Conservation (phyloP, 2,113 vertebrate species). For the Polyodon spathula region DNA sequence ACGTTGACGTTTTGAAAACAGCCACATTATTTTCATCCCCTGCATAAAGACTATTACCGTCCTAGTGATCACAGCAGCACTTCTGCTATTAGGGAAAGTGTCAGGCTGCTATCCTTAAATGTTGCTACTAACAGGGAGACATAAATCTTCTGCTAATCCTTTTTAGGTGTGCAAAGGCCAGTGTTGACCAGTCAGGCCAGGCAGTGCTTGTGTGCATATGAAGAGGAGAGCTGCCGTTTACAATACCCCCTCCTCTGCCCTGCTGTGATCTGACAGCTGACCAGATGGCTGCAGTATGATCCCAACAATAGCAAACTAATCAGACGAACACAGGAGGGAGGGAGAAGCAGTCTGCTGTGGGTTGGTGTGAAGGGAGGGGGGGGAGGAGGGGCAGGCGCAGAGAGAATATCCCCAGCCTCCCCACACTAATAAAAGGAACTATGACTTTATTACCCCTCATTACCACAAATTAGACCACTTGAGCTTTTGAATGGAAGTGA, state of each 20-base stretch:
- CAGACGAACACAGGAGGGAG: constrained; percentile 58
- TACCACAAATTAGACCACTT: constrained; percentile 71
- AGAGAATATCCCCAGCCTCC: constrained; percentile 16
- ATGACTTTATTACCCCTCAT: constrained; percentile 75
- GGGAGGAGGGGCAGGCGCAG: constrained; percentile 12
- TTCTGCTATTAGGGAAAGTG: constrained; percentile 4
- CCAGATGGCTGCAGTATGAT: constrained; percentile 65
- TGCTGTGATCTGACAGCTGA: constrained; percentile 35
- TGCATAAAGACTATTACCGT: neutral
- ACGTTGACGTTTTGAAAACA: too few species aligned
- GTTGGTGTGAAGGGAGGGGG: constrained; percentile 11
- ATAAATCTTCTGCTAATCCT: constrained; percentile 69
- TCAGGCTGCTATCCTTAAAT: constrained; percentile 7
- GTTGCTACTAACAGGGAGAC: constrained; percentile 24
- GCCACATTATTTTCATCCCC: neutral
- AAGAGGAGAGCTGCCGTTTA: constrained; percentile 24
- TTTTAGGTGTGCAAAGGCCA: constrained; percentile 62
- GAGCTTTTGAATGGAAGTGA: constrained; percentile 59
- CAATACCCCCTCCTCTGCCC: constrained; percentile 24
- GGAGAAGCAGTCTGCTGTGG: constrained; percentile 35
- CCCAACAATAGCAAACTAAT: constrained; percentile 67
- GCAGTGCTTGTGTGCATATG: too few species aligned
- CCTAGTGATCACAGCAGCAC: neutral
- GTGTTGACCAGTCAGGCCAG: constrained; percentile 26
- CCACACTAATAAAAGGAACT: constrained; percentile 53